Evolutionary conservation across 1,140 invertebrate species (phyloP).

Genomic region (Drosophila albomicans): DNA sequence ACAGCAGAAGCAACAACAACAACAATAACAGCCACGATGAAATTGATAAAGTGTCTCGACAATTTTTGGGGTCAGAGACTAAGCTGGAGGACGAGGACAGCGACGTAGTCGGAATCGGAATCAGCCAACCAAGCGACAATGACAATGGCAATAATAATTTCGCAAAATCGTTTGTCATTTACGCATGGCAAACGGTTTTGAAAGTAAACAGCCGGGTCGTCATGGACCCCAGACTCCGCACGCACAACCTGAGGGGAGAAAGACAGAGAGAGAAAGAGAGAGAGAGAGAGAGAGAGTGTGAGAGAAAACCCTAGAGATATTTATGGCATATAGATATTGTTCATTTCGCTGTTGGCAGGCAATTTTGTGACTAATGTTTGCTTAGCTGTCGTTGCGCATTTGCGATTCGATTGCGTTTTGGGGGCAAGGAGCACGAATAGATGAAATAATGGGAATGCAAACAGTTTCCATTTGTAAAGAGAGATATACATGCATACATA

Average conservation of each 20-base stretch:
- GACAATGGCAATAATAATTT: conserved; percentile 83
- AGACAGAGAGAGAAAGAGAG: neutral
- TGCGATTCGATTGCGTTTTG: conserved; percentile 34
- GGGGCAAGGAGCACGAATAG: neutral
- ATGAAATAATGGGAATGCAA: neutral
- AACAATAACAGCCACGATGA: conserved; percentile 9
- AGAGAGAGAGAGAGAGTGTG: neutral
- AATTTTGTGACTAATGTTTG: conserved; percentile 83
- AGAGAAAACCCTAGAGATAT: conserved; percentile 64
- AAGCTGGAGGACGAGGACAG: conserved; percentile 15
- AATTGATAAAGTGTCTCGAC: conserved; percentile 54
- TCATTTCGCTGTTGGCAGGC: conserved; percentile 79
- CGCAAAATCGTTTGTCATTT: conserved; percentile 83
- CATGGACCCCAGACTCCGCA: conserved; percentile 56
- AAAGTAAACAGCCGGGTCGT: conserved; percentile 79
- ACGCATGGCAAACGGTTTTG: conserved; percentile 83
- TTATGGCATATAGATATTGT: conserved; percentile 79
- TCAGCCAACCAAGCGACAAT: conserved; percentile 61
- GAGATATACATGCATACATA: neutral
- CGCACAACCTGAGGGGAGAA: conserved; percentile 4
- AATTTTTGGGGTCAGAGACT: conserved; percentile 30
- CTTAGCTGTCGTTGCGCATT: conserved; percentile 80
- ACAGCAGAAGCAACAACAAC: conserved; percentile 54
- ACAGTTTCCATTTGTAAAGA: neutral
- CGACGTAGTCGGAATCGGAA: conserved; percentile 12